These are phyloP conservation scores for Coccyzus lansbergi DNA, from an alignment of 2,797 vertebrate species.

Conservation along the genomic window DNA sequence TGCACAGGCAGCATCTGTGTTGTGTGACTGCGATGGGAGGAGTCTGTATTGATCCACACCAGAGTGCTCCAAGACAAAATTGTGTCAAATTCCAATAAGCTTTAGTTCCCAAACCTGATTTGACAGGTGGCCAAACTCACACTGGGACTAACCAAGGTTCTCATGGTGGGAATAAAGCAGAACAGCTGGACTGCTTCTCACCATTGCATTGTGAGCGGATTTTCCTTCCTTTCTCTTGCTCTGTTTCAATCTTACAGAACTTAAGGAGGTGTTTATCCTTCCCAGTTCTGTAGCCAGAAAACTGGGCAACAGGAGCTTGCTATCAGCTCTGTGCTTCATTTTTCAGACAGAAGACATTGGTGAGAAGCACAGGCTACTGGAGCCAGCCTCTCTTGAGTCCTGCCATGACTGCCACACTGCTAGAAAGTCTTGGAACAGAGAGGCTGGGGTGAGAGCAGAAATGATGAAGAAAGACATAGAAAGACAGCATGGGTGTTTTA, in stretches of 20 bases:
- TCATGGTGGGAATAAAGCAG: conserved; percentile 50
- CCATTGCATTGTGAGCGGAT: conserved; percentile 27
- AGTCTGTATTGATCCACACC: conserved; percentile 30
- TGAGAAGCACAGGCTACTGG: neutral
- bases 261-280: conserved; percentile 55
- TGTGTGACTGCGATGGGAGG: conserved; percentile 30
- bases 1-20: conserved; percentile 6
- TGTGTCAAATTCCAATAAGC: conserved; percentile 53
- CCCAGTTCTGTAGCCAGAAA: conserved; percentile 31
- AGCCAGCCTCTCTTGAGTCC: neutral
- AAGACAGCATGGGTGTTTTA: neutral
- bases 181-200: conserved; percentile 60
- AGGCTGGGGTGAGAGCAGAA: neutral
- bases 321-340: neutral
- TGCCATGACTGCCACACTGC: neutral
- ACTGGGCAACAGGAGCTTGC: neutral
- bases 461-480: neutral
- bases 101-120: conserved; percentile 47
- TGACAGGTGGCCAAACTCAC: conserved; percentile 61
- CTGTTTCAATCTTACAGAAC: conserved; percentile 12
- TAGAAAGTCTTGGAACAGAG: neutral
- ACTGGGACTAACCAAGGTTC: neutral
- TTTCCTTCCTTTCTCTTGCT: conserved; percentile 54
- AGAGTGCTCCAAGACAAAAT: conserved; percentile 23
- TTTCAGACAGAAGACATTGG: conserved; percentile 29